phyloP scores from a whole-genome alignment of 2,113 vertebrate genomes.

The Cyprinodon brontotheroides region DNA sequence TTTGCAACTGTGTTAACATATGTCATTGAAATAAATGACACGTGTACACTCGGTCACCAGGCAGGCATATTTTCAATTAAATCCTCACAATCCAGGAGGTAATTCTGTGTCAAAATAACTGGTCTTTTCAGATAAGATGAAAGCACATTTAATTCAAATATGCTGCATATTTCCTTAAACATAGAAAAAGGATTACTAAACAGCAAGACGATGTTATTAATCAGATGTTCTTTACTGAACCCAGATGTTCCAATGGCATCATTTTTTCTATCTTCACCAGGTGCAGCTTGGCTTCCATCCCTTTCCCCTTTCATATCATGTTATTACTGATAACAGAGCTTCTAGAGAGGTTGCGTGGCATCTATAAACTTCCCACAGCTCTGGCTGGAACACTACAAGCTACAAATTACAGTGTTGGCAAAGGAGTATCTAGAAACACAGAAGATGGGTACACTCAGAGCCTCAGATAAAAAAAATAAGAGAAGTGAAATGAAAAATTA shows the following conservation, averaged over 20 bases:
- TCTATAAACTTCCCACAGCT: constrained; percentile 61
- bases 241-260: constrained; percentile 40
- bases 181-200: constrained; percentile 23
- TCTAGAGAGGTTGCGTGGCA: constrained; percentile 58
- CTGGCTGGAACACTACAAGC: constrained; percentile 59
- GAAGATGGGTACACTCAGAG: constrained; percentile 65
- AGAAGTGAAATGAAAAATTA: constrained; percentile 53
- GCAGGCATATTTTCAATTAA: not conserved
- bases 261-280: constrained; percentile 48
- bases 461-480: constrained; percentile 38
- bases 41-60: not conserved
- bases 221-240: constrained; percentile 50
- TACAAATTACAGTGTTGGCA: constrained; percentile 47
- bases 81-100: not conserved
- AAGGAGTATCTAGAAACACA: constrained; percentile 48
- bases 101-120: not conserved
- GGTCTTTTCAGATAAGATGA: not conserved
- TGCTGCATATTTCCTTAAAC: constrained; percentile 26
- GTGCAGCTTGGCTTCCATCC: constrained; percentile 47
- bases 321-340: constrained; percentile 49
- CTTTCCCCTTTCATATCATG: constrained; percentile 63
- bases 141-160: constrained; percentile 20
- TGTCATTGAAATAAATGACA: not conserved
- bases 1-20: not conserved
- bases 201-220: constrained; percentile 29